Evolutionary conservation across 2,888 invertebrate species (phyloP), one percentile per base, ranked within the genome.

Genomic region (Cotesia congregata): DNA sequence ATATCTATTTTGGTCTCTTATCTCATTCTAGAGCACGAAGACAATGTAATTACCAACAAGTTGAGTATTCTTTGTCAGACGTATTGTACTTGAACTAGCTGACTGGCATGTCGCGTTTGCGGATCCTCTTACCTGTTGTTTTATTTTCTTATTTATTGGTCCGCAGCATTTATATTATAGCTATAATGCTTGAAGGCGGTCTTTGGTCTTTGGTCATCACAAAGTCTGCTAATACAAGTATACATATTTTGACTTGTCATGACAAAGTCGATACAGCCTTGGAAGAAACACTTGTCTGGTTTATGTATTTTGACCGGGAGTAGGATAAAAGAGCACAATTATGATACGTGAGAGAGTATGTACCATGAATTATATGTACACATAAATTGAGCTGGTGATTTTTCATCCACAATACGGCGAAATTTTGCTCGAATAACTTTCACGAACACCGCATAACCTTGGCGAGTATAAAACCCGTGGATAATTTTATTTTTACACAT

Each of bases 401-500:
- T 30, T 30, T 30, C 30, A 30, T 30, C 30, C 2, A 30, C 30
- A 30, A 3, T 30, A 30, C 30, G 78, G 82, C 81, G 80, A 84
- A 83, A 82, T 84, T 30, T 84, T 79, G 82, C 79, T 79, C 80
- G 75, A 73, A 78, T 79, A 82, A 84, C 84, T 86, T 85, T 86
- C 85, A 85, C 83, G 83, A 83, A 72, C 79, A 77, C 79, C 76
- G 77, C 79, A 79, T 83, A 85, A 84, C 84, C 84, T 85, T 83
- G 62, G 60, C 67, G 76, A 69, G 67, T 75, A 60, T 65, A 50
- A 41, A 71, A 15, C 12, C 67, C 70, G 74, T 72, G 74, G 67
- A 74, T 70, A 60, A 81, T 80, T 82, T 80, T 82, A 83, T 81
- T 82, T 82, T 81, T 70, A 78, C 75, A 76, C 79, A 72, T 67